These are phyloP conservation scores for Eupithecia inturbata DNA, from an alignment of 2,888 invertebrate genomes.

Conservation along the genomic window DNA sequence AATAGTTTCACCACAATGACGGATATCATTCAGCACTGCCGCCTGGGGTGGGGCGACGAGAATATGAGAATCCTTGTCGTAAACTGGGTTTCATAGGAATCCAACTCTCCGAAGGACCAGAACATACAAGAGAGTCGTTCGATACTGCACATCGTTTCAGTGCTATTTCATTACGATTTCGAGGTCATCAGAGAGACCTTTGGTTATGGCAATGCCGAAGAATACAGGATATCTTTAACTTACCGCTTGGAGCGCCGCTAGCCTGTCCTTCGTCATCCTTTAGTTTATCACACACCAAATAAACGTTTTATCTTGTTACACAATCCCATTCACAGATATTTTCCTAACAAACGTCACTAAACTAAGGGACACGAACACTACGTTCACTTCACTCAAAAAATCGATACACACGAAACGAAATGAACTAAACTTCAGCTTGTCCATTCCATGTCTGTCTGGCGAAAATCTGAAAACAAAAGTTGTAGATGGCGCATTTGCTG, in stretches of 20 bases:
- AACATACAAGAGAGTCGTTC: constrained; percentile 40
- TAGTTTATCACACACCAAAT: constrained; percentile 87
- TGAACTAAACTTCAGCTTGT: constrained; percentile 83
- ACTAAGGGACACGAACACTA: constrained; percentile 89
- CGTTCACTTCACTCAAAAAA: constrained; percentile 89
- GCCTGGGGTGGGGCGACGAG: constrained; percentile 78
- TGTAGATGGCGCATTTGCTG: constrained; percentile 69
- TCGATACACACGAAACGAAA: constrained; percentile 87
- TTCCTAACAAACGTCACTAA: constrained; percentile 89
- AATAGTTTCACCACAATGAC: constrained; percentile 72
- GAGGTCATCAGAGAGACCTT: constrained; percentile 77
- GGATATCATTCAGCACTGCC: constrained; percentile 70
- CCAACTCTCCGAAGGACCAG: constrained; percentile 31
- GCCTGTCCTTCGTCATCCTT: constrained; percentile 98
- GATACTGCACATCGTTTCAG: constrained; percentile 54
- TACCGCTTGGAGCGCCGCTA: constrained; percentile 97
- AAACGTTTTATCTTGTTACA: constrained; percentile 87
- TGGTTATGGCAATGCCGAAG: constrained; percentile 68
- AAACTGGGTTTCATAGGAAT: constrained; percentile 45
- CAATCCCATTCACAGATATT: constrained; percentile 91
- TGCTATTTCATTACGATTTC: constrained; percentile 69
- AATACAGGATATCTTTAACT: constrained; percentile 74
- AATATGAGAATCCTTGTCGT: constrained; percentile 55
- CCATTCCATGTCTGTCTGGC: constrained; percentile 54
- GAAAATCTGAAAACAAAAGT: constrained; percentile 52